phyloP scores from a whole-genome alignment of 30 jellyfish, hydroid and myxozoan species.

The Hydractinia echinata region DNA sequence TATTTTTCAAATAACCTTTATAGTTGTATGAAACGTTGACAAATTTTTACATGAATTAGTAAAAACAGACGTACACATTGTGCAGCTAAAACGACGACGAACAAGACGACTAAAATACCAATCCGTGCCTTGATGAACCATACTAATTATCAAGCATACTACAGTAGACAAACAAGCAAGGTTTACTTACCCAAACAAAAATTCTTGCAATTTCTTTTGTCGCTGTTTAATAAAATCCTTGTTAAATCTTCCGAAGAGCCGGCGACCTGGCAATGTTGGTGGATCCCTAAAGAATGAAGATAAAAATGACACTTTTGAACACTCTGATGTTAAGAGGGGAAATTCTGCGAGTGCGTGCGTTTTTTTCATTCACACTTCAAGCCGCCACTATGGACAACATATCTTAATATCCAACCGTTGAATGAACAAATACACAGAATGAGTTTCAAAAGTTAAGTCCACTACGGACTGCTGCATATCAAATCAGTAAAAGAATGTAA shows the following conservation, averaged over 20 bases:
- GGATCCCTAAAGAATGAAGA: conserved; percentile 48
- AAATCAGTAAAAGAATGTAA: too few relatives aligned
- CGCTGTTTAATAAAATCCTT: conserved; percentile 90
- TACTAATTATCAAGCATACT: background rate
- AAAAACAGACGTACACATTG: background rate
- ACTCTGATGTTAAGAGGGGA: too few relatives aligned
- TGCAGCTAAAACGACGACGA: background rate
- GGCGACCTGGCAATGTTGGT: conserved; percentile 85
- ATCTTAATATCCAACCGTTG: too few relatives aligned
- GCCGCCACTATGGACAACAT: too few relatives aligned
- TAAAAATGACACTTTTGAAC: background rate
- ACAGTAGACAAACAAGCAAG: background rate
- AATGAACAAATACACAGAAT: too few relatives aligned
- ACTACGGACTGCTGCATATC: too few relatives aligned
- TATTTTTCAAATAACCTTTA: background rate
- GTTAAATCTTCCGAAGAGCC: conserved; percentile 88
- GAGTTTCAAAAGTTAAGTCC: too few relatives aligned
- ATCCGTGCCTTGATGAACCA: too few relatives aligned
- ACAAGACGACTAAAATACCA: background rate
- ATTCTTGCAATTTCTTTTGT: conserved; percentile 73
- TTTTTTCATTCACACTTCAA: too few relatives aligned
- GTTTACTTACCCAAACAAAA: conserved; percentile 61
- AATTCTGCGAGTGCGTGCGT: too few relatives aligned
- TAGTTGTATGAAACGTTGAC: background rate
- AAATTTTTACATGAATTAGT: background rate